Evolutionary conservation across 2,113 vertebrate species (phyloP).

Genomic region (Stictonetta naevosa): DNA sequence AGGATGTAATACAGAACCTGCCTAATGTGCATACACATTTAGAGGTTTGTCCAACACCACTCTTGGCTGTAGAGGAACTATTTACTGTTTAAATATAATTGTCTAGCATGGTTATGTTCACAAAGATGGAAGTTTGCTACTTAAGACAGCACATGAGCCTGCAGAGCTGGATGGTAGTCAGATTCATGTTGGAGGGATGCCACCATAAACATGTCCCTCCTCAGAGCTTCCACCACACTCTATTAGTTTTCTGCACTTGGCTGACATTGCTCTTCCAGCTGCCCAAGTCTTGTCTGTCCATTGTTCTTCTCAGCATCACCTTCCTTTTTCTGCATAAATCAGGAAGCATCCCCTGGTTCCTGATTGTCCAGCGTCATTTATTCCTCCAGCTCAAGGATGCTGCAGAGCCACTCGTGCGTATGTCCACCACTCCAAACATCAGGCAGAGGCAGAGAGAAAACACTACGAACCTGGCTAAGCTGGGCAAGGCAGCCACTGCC

Average conservation of each 20-base stretch:
- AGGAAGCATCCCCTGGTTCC: neutral
- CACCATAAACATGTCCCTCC: constrained; percentile 18
- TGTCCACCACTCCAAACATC: neutral
- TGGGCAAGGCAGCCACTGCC: neutral
- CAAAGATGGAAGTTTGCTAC: constrained; percentile 27
- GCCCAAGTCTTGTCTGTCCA: neutral
- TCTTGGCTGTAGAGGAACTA: neutral
- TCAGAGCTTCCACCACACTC: neutral
- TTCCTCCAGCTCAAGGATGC: neutral
- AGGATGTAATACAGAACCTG: constrained; percentile 39
- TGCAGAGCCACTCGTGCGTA: neutral
- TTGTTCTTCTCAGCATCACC: neutral
- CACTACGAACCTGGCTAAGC: neutral
- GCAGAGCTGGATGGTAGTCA: constrained; percentile 22
- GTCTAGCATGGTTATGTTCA: neutral
- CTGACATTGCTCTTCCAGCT: neutral
- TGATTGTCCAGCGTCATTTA: neutral
- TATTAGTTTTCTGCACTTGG: neutral
- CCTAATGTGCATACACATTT: neutral
- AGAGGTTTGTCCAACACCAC: neutral
- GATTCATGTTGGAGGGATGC: constrained; percentile 8
- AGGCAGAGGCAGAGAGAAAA: neutral
- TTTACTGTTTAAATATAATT: neutral
- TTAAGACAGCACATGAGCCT: neutral
- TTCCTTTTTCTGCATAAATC: neutral